Percentiles rank a stretch among this genome's conserved stretches.
These are phyloP conservation scores for Latrodectus elegans DNA, from an alignment of 2,888 invertebrate genomes.

Conservation along the genomic window DNA sequence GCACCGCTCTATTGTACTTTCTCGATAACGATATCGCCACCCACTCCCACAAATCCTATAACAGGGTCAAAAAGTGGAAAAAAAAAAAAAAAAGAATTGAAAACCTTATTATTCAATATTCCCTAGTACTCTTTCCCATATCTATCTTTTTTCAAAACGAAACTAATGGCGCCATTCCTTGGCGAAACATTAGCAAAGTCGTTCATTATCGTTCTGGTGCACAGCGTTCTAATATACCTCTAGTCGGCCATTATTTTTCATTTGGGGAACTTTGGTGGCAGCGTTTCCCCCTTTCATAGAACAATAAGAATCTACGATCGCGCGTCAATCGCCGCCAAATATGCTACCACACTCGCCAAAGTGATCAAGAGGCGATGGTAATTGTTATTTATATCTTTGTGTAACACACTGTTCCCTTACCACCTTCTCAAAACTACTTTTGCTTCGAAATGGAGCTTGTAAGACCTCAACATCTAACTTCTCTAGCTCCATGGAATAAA, in stretches of 20 bases:
- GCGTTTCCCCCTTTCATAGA: not conserved
- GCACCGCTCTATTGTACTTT: not conserved
- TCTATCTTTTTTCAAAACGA: constrained; percentile 55
- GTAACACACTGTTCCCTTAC: not conserved
- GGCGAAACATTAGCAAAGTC: constrained; percentile 38
- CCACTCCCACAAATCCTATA: no score
- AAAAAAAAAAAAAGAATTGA: no score
- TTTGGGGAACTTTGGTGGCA: no score
- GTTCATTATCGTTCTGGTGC: constrained; percentile 45
- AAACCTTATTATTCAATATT: constrained; percentile 63
- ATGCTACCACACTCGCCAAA: constrained; percentile 12
- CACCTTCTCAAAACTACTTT: no score
- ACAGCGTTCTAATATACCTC: constrained; percentile 38
- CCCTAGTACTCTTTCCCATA: not conserved
- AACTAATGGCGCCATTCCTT: constrained; percentile 53
- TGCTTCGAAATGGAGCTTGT: no score
- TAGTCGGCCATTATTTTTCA: no score
- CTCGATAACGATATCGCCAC: no score
- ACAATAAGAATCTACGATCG: constrained; percentile 65
- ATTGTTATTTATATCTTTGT: constrained; percentile 66
- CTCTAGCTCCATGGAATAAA: no score
- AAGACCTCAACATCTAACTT: no score
- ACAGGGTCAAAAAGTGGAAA: no score
- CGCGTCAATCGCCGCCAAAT: constrained; percentile 59
- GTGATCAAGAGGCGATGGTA: constrained; percentile 11